phyloP scores from a whole-genome alignment of 2,888 invertebrate genomes.

The Thalpophila matura region DNA sequence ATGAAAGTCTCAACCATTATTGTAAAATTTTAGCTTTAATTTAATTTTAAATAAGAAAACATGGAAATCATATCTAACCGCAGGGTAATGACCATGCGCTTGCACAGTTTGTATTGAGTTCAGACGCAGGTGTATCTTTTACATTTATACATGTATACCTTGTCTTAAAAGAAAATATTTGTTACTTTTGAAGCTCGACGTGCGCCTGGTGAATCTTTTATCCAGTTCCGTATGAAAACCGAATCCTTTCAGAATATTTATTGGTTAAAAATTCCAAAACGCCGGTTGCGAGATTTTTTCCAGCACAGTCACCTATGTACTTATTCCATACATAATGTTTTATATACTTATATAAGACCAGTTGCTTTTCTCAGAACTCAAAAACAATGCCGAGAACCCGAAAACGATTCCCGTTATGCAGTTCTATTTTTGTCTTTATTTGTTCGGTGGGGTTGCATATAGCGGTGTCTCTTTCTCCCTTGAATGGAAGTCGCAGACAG shows the following conservation, averaged over 20 bases:
- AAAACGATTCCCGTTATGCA: constrained; percentile 83
- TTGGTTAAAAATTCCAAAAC: constrained; percentile 45
- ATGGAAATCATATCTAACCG: too few species aligned
- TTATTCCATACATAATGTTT: constrained; percentile 19
- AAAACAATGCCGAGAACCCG: constrained; percentile 63
- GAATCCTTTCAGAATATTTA: constrained; percentile 28
- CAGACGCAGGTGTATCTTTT: not conserved
- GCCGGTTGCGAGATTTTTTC: constrained; percentile 29
- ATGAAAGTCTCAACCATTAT: too few species aligned
- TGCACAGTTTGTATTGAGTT: not conserved
- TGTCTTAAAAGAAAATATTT: not conserved
- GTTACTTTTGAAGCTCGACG: not conserved
- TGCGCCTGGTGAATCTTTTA: constrained; percentile 24
- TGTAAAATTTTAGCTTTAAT: not conserved
- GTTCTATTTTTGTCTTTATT: constrained; percentile 73
- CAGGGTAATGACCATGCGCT: not conserved
- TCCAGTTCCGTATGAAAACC: constrained; percentile 40
- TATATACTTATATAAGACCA: constrained; percentile 51
- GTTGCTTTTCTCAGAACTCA: constrained; percentile 62
- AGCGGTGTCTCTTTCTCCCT: constrained; percentile 76
- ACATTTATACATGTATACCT: not conserved
- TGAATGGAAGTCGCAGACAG: constrained; percentile 86
- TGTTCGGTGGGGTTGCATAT: constrained; percentile 48
- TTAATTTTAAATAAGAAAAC: not conserved
- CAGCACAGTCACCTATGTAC: constrained; percentile 37